phyloP scores from a whole-genome alignment of 2,888 invertebrate species.

The Eumacrocentrus americanus region DNA sequence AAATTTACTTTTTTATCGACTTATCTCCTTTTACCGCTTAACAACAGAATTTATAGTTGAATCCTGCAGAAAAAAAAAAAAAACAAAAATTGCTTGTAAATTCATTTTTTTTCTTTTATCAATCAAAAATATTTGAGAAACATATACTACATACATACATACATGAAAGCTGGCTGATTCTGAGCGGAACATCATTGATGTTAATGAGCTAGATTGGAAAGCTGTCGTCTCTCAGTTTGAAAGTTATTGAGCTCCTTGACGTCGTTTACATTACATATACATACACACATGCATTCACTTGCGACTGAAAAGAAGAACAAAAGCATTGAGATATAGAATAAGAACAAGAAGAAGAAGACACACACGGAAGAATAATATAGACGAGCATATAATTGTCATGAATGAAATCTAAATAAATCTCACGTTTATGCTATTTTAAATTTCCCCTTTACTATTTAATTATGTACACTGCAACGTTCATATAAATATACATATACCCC shows the following conservation, averaged over 20 bases:
- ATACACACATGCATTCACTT: not conserved
- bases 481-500: not conserved
- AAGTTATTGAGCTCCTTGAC: constrained; percentile 46
- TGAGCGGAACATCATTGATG: constrained; percentile 48
- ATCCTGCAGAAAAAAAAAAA: no score
- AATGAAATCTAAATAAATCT: constrained; percentile 50
- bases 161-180: not conserved
- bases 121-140: not conserved
- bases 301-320: not conserved
- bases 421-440: not conserved
- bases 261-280: constrained; percentile 21
- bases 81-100: no score
- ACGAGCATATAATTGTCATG: constrained; percentile 40
- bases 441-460: no score
- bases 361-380: not conserved
- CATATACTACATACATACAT: no score
- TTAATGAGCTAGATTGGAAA: constrained; percentile 56
- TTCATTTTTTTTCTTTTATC: not conserved
- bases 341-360: not conserved
- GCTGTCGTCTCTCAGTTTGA: constrained; percentile 48
- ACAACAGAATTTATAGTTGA: no score
- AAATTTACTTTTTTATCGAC: no score
- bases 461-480: no score
- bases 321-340: not conserved
- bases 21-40: no score